phyloP scores from a whole-genome alignment of 2,797 vertebrate species.

The Epinephelus awoara region DNA sequence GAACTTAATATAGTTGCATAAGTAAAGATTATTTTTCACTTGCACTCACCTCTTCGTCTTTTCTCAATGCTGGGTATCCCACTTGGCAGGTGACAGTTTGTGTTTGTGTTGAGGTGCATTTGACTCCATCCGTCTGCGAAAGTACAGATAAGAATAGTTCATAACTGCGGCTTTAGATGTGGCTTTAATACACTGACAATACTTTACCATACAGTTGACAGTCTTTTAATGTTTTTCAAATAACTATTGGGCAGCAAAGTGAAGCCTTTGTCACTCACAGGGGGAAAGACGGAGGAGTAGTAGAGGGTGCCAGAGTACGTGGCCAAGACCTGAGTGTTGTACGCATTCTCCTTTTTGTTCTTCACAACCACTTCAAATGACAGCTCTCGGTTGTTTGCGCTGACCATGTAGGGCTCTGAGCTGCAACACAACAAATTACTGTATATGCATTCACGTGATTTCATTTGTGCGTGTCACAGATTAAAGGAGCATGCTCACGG shows the following conservation, averaged over 20 bases:
- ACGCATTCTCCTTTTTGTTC: slow-evolving; percentile 92
- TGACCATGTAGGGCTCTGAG: slow-evolving; percentile 85
- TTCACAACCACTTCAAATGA: slow-evolving; percentile 85
- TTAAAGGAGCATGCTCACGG: not conserved
- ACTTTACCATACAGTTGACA: not conserved
- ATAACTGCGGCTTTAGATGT: not conserved
- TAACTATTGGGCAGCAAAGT: no score
- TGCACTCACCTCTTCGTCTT: slow-evolving; percentile 83
- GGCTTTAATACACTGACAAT: not conserved
- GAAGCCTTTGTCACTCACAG: slow-evolving; percentile 79
- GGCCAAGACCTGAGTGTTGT: slow-evolving; percentile 88
- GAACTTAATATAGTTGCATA: not conserved
- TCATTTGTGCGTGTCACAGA: not conserved
- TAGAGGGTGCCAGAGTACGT: slow-evolving; percentile 90
- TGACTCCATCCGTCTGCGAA: slow-evolving; percentile 89
- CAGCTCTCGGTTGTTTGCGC: slow-evolving; percentile 86
- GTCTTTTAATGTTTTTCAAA: not conserved
- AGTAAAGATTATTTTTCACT: not conserved
- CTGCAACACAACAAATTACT: slow-evolving; percentile 78
- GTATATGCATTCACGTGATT: not conserved
- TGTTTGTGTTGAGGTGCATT: slow-evolving; percentile 84
- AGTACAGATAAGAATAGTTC: slow-evolving; percentile 4
- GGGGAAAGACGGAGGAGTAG: slow-evolving; percentile 88
- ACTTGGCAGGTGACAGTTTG: slow-evolving; percentile 88
- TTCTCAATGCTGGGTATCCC: slow-evolving; percentile 89